Evolutionary conservation across 2,888 invertebrate genomes (phyloP).

Genomic region (Notocelia uddmanniana): DNA sequence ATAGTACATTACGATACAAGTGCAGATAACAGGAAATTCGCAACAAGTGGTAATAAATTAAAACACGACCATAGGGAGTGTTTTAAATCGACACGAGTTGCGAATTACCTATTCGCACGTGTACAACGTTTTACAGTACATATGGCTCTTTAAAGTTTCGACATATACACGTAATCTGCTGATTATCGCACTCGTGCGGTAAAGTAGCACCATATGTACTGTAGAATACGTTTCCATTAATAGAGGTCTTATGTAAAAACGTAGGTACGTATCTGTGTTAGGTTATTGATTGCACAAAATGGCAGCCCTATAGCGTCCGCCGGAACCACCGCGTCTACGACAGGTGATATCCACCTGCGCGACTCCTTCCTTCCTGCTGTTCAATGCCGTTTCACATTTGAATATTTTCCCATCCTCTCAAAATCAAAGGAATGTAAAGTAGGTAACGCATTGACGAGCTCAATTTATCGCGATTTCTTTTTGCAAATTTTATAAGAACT

Average conservation of each 20-base stretch:
- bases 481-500: not conserved
- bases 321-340: slow-evolving; percentile 53
- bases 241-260: not conserved
- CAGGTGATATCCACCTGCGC: slow-evolving; percentile 71
- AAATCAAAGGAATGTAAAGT: slow-evolving; percentile 29
- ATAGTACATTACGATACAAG: no score
- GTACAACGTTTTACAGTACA: no score
- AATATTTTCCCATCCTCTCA: slow-evolving; percentile 47
- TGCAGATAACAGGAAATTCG: no score
- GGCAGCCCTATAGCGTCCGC: slow-evolving; percentile 47
- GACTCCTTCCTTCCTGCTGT: slow-evolving; percentile 68
- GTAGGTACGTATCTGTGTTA: not conserved
- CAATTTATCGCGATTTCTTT: not conserved
- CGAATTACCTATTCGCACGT: no score
- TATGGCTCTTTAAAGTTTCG: no score
- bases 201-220: no score
- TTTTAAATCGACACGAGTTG: no score
- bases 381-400: slow-evolving; percentile 60
- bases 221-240: no score
- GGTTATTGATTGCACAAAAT: slow-evolving; percentile 27
- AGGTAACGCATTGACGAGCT: slow-evolving; percentile 20
- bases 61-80: no score
- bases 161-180: no score
- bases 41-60: no score
- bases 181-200: no score